Base-by-base conservation (phyloP, 2,888 invertebrate species). In the Phaedon cochleariae region DNA sequence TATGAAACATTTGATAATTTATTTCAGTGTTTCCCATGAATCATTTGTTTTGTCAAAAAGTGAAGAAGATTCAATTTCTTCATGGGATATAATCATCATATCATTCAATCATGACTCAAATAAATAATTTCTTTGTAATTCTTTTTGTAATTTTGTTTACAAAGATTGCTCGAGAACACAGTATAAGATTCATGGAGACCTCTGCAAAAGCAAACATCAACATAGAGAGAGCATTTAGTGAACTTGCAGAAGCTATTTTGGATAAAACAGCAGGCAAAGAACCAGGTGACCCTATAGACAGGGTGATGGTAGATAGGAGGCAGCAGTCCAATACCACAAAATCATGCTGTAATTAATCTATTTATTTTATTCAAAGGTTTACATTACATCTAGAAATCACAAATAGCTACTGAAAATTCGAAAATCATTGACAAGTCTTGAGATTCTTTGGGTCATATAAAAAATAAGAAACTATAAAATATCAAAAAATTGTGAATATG, bases 141-240 rank as follows among this genome's bases (percentile, higher is more conserved):
- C n/a, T n/a, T n/a, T n/a, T n/a, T n/a, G n/a, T n/a, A n/a, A n/a
- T n/a, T n/a, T n/a, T n/a, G n/a, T n/a, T n/a, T n/a, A n/a, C n/a
- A n/a, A 85, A 97, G 96, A 97, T 98, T 86, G 97, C 96, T 46
- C 89, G 93, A 79, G 97, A 98, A 86, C 97, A 98, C 86, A 89
- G 94, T 77, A 96, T 98, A 83, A 90, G 95, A 73, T 98, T 98
- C 87, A 94, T 97, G 93, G 98, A 98, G 88, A 98, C 98, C 64
- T 97, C 97, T 71, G 98, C 98, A 69, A 98, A 98, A 87, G 93
- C 95, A 63, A 96, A 97, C 85, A 94, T 96, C 80, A 98, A 98
- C 86, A 97, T 98, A 80, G 97, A 97, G 82, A 90, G 92, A 81
- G 97, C 97, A 65, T 98, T 98, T 92, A 93, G 80, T 95, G 97